Conservation (phyloP, 2,797 vertebrate species). For the Tragopan temminckii region DNA sequence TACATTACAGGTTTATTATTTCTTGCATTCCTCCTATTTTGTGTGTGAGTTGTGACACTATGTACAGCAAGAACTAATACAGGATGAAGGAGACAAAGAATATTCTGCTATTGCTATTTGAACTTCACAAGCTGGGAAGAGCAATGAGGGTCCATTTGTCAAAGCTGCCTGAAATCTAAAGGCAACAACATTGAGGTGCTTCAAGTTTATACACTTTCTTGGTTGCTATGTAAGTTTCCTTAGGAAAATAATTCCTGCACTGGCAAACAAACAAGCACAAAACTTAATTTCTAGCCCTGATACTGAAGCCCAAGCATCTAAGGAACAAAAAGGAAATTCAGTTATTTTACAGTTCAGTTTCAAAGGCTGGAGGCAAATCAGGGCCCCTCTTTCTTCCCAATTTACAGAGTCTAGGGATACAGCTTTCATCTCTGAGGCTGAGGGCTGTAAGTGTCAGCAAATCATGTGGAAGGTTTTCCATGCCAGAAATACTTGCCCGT, state of each 20-base stretch:
- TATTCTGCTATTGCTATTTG: constrained; percentile 44
- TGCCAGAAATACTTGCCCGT: background rate
- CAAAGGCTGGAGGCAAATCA: background rate
- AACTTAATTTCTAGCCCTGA: background rate
- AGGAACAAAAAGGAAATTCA: background rate
- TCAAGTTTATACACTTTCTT: constrained; percentile 12
- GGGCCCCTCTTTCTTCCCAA: background rate
- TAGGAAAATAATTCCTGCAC: background rate
- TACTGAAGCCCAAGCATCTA: background rate
- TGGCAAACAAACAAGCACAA: background rate
- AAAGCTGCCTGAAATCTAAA: constrained; percentile 30
- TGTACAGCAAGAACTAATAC: background rate
- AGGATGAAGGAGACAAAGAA: background rate
- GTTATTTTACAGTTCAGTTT: background rate
- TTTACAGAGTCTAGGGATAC: background rate
- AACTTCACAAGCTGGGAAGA: constrained; percentile 14
- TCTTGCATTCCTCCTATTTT: constrained; percentile 53
- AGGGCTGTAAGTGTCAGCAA: background rate
- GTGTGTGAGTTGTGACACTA: constrained; percentile 1
- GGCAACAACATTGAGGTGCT: background rate
- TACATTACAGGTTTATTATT: constrained; percentile 46
- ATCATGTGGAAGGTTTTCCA: background rate
- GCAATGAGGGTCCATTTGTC: constrained; percentile 23
- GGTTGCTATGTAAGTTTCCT: constrained; percentile 26
- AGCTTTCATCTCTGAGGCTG: background rate